A percentile compares a stretch with the other conserved stretches of the same genome.
Conservation (phyloP, 2,113 vertebrate species). For the Thryonomys swinderianus region DNA sequence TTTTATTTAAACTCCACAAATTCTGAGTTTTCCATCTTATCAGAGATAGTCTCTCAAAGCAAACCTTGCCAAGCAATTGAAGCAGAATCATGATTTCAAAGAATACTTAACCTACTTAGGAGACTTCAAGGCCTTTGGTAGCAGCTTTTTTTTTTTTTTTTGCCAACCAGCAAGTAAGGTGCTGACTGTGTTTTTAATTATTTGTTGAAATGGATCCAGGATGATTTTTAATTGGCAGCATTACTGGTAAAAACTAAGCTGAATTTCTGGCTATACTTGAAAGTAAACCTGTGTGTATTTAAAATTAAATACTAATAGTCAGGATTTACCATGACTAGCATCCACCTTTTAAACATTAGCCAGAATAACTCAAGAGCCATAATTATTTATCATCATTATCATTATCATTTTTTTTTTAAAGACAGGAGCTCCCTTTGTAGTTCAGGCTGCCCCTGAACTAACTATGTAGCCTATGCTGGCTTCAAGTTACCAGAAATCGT, state of each 20-base stretch:
- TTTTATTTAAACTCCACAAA: constrained; percentile 22
- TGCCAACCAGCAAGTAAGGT: not conserved
- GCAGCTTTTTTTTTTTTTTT: constrained; percentile 1
- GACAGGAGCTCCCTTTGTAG: not conserved
- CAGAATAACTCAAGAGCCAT: constrained; percentile 4
- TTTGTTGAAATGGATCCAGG: not conserved
- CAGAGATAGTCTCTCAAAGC: not conserved
- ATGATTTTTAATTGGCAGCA: constrained; percentile 32
- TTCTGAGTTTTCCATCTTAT: constrained; percentile 7
- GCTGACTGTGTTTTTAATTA: not conserved
- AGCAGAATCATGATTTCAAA: constrained; percentile 47
- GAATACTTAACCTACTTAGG: not conserved
- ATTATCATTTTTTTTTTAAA: not conserved
- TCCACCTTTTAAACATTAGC: not conserved
- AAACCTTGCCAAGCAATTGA: constrained; percentile 35
- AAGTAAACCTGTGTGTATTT: constrained; percentile 47
- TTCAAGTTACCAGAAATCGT: not conserved
- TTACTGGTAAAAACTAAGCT: not conserved
- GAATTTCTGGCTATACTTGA: constrained; percentile 40
- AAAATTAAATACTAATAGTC: not conserved
- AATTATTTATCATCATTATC: not conserved
- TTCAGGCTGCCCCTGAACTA: not conserved
- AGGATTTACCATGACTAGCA: not conserved
- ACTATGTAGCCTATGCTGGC: not conserved
- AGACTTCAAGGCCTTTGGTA: not conserved